Conservation (phyloP, 2,888 invertebrate genomes). For the Drosophila mimica region DNA sequence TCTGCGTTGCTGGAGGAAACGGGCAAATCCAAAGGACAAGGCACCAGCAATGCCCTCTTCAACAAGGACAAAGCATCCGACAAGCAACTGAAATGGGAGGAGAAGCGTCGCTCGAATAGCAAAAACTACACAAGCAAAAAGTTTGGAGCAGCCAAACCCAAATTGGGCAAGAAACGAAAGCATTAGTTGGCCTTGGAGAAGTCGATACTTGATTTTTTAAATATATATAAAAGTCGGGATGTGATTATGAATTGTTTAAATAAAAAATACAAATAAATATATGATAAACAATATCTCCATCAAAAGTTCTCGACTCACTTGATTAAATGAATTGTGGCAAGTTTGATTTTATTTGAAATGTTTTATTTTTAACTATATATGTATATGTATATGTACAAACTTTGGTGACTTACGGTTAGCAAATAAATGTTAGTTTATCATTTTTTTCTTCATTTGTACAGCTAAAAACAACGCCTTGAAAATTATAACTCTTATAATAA, state of each 20-base stretch:
- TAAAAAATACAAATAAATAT: conserved; percentile 27
- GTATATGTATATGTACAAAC: conserved; percentile 51
- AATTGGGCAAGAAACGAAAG: conserved; percentile 68
- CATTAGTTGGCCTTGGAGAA: conserved; percentile 28
- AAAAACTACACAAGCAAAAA: conserved; percentile 78
- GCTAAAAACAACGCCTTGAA: conserved; percentile 43
- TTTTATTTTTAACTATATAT: conserved; percentile 53
- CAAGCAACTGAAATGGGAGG: conserved; percentile 94
- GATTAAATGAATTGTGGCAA: background rate
- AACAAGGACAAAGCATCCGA: conserved; percentile 91
- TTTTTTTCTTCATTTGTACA: conserved; percentile 8
- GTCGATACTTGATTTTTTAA: background rate
- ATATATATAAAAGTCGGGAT: conserved; percentile 14
- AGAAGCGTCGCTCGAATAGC: conserved; percentile 86
- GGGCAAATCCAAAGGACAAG: conserved; percentile 88
- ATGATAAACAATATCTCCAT: background rate
- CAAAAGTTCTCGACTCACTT: background rate
- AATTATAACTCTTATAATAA: background rate
- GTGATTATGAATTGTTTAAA: conserved; percentile 35
- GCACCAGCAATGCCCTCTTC: conserved; percentile 89
- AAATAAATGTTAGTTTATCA: conserved; percentile 20
- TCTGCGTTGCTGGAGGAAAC: conserved; percentile 94
- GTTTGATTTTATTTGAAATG: conserved; percentile 38
- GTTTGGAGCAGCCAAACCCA: conserved; percentile 33
- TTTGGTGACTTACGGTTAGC: conserved; percentile 70